These are phyloP conservation scores for Oscheius sp. DNA, from an alignment of 1,140 invertebrate species.

Conservation along the genomic window DNA sequence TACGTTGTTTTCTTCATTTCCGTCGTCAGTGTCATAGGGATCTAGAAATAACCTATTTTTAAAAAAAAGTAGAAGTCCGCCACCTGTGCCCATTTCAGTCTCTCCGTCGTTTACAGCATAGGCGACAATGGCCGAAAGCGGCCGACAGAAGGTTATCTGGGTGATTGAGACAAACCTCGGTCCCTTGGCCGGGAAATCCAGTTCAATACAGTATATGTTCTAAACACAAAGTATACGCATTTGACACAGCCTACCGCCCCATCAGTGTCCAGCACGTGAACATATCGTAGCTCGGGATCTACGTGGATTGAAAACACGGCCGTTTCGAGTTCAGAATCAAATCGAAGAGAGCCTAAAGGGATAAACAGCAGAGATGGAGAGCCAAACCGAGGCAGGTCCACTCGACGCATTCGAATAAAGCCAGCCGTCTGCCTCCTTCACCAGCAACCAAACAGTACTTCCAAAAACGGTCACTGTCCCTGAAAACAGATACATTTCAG, in stretches of 20 bases:
- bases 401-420: slow-evolving; percentile 5
- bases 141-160: slow-evolving; percentile 9
- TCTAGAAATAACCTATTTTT: background rate
- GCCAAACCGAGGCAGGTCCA: background rate
- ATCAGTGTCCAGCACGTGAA: slow-evolving; percentile 1
- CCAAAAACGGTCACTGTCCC: slow-evolving; percentile 9
- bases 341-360: background rate
- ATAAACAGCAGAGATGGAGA: background rate
- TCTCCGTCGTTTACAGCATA: background rate
- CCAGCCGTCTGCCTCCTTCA: slow-evolving; percentile 3
- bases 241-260: background rate
- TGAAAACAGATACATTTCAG: background rate
- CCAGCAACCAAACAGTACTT: slow-evolving; percentile 1
- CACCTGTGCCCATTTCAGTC: background rate
- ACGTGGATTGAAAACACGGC: background rate
- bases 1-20: background rate
- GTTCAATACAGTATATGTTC: background rate
- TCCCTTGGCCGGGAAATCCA: background rate
- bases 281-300: background rate
- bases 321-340: slow-evolving; percentile 8
- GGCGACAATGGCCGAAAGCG: background rate
- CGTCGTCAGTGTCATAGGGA: too few relatives aligned
- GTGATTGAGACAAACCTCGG: slow-evolving; percentile 3
- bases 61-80: background rate
- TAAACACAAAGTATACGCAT: background rate